These are phyloP conservation scores for Cephus spinipes DNA, from an alignment of 2,888 invertebrate genomes.

Conservation along the genomic window DNA sequence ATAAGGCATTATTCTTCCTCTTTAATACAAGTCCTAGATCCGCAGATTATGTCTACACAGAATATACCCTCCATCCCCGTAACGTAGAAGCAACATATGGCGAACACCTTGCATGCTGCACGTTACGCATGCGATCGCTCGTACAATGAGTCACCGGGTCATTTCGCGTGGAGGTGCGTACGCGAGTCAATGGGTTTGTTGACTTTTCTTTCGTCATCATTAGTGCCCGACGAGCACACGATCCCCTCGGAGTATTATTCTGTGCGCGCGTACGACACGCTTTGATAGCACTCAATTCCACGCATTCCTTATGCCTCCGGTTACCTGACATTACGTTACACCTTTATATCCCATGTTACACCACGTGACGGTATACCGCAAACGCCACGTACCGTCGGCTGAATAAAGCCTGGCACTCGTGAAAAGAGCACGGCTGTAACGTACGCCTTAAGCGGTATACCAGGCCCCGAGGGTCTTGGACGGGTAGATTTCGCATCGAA, in stretches of 20 bases:
- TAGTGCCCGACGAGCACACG: not conserved
- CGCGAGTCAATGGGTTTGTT: constrained; percentile 49
- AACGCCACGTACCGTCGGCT: not conserved
- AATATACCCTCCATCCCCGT: not conserved
- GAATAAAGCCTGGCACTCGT: not conserved
- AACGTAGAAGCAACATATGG: not conserved
- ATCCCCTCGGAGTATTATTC: not conserved
- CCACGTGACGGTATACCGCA: not conserved
- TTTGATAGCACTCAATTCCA: not conserved
- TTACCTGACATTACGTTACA: not conserved
- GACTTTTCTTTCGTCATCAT: constrained; percentile 32
- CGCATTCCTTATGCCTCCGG: not conserved
- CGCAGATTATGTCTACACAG: not conserved
- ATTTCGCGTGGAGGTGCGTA: constrained; percentile 24
- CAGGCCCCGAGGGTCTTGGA: not conserved
- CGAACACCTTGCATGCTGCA: not conserved
- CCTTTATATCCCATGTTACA: not conserved
- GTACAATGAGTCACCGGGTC: constrained; percentile 37
- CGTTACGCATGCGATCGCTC: not conserved
- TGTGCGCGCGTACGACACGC: constrained; percentile 3
- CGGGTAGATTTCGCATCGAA: not conserved
- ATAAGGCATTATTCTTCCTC: not conserved
- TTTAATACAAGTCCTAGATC: not conserved
- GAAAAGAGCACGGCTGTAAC: not conserved
- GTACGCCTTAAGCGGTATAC: not conserved